Conservation (phyloP, 2,888 invertebrate genomes). For the Morpho achilles region DNA sequence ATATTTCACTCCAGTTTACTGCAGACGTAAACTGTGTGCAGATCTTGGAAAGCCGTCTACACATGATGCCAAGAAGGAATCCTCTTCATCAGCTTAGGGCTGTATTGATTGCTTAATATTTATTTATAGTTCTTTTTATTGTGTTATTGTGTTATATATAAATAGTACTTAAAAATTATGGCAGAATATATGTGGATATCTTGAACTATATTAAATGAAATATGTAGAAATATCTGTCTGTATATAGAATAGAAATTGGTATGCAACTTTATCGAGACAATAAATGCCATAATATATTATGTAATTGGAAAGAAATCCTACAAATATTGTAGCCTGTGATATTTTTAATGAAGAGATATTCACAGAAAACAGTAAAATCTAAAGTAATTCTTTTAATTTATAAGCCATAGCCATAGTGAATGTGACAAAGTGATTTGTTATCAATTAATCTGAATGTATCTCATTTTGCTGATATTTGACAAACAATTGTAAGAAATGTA, state of each 20-base stretch:
- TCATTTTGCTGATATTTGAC: not conserved
- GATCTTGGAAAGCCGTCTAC: not conserved
- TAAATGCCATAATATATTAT: constrained; percentile 1
- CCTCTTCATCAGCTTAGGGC: not conserved
- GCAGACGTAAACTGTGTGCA: not conserved
- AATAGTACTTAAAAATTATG: too few relatives aligned
- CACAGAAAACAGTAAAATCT: not conserved
- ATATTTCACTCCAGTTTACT: not conserved
- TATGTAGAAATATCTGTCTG: too few relatives aligned
- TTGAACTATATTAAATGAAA: too few relatives aligned
- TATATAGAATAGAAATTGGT: too few relatives aligned
- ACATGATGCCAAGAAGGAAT: not conserved
- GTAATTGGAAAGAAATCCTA: not conserved
- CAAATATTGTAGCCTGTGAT: constrained; percentile 1
- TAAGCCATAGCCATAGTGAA: not conserved
- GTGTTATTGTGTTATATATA: not conserved
- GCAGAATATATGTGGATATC: too few relatives aligned
- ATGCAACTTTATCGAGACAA: not conserved
- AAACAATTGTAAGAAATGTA: not conserved
- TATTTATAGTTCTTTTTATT: not conserved
- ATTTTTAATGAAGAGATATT: constrained; percentile 1
- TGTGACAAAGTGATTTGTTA: not conserved
- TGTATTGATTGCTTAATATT: not conserved
- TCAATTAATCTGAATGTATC: not conserved
- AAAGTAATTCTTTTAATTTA: not conserved